phyloP scores from a whole-genome alignment of 2,888 invertebrate genomes.

The Hypolimnas misippus region DNA sequence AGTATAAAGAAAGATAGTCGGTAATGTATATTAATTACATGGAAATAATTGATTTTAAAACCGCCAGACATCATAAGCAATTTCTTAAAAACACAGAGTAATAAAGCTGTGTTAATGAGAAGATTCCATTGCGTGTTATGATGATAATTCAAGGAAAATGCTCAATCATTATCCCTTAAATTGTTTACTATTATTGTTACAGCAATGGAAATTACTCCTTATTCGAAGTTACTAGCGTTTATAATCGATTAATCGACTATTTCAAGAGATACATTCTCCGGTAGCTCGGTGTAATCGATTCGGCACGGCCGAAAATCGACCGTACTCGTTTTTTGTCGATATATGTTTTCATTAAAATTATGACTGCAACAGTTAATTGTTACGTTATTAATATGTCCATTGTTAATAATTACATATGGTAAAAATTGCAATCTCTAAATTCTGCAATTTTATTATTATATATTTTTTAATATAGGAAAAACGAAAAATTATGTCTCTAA shows the following conservation, averaged over 20 bases:
- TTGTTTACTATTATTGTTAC: conserved; percentile 48
- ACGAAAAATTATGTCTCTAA: too few relatives aligned
- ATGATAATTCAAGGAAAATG: conserved; percentile 46
- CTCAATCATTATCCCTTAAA: conserved; percentile 54
- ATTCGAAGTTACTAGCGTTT: conserved; percentile 3
- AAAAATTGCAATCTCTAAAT: too few relatives aligned
- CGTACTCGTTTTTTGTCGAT: conserved; percentile 33
- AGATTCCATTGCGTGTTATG: conserved; percentile 49
- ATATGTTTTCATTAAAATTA: conserved; percentile 34
- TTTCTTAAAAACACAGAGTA: conserved; percentile 24
- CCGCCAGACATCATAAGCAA: conserved; percentile 8
- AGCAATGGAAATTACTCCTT: conserved; percentile 26
- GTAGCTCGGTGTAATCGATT: conserved; percentile 72
- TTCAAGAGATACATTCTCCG: conserved; percentile 46
- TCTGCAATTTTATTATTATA: too few relatives aligned
- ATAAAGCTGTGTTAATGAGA: conserved; percentile 44
- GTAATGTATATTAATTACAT: background rate
- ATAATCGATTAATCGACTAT: conserved; percentile 10
- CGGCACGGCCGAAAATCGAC: conserved; percentile 49
- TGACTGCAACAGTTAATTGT: conserved; percentile 25
- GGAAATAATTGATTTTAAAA: conserved; percentile 17
- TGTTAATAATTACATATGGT: background rate
- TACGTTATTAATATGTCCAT: conserved; percentile 13
- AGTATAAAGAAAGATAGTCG: background rate
- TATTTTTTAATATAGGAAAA: too few relatives aligned